A percentile compares a stretch with the other conserved stretches of the same genome.
phyloP scores from a whole-genome alignment of 2,113 vertebrate species.

The Parus major region DNA sequence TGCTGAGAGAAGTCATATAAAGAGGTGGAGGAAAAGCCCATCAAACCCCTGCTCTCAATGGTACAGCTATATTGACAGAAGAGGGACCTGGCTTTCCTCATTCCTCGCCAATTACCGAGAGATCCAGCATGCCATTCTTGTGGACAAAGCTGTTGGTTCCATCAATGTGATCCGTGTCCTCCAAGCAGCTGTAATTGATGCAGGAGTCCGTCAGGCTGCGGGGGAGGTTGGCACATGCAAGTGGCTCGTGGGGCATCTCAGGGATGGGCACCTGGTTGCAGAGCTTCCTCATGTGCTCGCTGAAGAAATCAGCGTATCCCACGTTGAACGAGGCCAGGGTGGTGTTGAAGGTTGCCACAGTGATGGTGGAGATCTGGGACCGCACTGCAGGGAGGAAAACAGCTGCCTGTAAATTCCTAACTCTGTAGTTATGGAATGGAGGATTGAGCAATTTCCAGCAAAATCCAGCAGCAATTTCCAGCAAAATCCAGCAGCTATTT shows the following conservation, averaged over 20 bases:
- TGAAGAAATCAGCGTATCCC: constrained; percentile 97
- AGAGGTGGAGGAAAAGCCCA: constrained; percentile 50
- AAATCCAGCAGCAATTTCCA: background rate
- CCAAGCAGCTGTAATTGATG: constrained; percentile 96
- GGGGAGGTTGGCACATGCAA: constrained; percentile 94
- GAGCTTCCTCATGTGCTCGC: constrained; percentile 95
- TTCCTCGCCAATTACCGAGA: constrained; percentile 82
- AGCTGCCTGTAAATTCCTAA: background rate
- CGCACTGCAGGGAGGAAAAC: constrained; percentile 78
- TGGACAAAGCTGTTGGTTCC: constrained; percentile 97
- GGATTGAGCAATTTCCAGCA: background rate
- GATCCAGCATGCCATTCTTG: constrained; percentile 98
- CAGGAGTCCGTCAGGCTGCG: constrained; percentile 98
- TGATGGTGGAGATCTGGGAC: constrained; percentile 99
- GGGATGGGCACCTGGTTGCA: constrained; percentile 91
- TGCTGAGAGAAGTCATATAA: constrained; percentile 53
- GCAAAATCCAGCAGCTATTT: background rate
- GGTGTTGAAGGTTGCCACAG: constrained; percentile 98
- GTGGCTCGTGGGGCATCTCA: constrained; percentile 89
- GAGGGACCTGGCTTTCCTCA: constrained; percentile 29
- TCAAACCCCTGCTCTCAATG: constrained; percentile 50
- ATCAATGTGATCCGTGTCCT: constrained; percentile 95
- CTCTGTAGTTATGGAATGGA: background rate
- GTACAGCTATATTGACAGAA: constrained; percentile 48
- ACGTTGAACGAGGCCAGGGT: constrained; percentile 97